Conservation (phyloP, 2,113 vertebrate species). For the Gallinago media region DNA sequence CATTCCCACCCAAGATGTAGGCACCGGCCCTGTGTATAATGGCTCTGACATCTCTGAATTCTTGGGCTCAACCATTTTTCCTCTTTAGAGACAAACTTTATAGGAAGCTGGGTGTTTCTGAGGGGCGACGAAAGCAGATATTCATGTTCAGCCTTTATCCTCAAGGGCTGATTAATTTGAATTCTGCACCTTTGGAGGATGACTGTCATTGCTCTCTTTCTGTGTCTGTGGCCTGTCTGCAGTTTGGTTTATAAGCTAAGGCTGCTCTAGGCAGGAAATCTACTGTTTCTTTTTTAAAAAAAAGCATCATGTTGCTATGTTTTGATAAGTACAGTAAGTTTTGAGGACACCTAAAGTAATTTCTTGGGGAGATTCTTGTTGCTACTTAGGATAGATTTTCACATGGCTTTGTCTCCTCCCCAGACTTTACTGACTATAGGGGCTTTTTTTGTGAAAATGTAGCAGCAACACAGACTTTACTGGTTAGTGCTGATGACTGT, state of each 20-base stretch:
- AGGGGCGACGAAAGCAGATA: background rate
- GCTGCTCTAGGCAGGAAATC: background rate
- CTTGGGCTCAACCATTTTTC: background rate
- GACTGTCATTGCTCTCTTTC: background rate
- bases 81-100: background rate
- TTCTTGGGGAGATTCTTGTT: background rate
- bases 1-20: background rate
- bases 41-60: background rate
- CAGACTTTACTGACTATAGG: background rate
- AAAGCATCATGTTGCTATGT: background rate
- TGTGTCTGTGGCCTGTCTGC: background rate
- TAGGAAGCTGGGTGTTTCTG: background rate
- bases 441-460: background rate
- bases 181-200: background rate
- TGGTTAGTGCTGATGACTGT: background rate
- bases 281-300: accelerated
- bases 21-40: background rate
- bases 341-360: background rate
- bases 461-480: background rate
- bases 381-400: background rate
- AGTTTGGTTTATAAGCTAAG: background rate
- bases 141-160: background rate
- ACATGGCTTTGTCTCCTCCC: background rate
- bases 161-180: background rate
- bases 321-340: background rate